phyloP scores from a whole-genome alignment of 2,113 vertebrate species.

The Acanthochromis polyacanthus region DNA sequence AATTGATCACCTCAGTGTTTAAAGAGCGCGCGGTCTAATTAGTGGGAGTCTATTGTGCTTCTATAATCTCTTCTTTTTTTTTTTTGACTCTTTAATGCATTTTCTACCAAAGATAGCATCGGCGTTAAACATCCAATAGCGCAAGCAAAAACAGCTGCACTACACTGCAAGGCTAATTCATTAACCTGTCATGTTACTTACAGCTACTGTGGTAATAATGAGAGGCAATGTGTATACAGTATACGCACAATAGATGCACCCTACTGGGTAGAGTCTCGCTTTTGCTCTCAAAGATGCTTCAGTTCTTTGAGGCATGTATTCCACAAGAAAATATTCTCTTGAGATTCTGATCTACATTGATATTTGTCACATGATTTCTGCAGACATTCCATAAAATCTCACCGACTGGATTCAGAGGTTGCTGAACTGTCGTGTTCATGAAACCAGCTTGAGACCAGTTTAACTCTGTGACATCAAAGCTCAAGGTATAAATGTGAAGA shows the following conservation, averaged over 20 bases:
- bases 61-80: slow-evolving; percentile 9
- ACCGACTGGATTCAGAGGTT: no score
- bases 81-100: slow-evolving; percentile 13
- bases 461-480: not conserved
- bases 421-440: not conserved
- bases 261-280: not conserved
- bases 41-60: slow-evolving; percentile 15
- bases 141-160: slow-evolving; percentile 28
- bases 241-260: not conserved
- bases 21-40: slow-evolving; percentile 32
- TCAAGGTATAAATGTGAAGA: not conserved
- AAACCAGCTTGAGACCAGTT: not conserved
- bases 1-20: slow-evolving; percentile 42
- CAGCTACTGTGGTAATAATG: slow-evolving; percentile 24
- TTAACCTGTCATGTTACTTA: slow-evolving; percentile 39
- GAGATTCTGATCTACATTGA: not conserved
- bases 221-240: not conserved
- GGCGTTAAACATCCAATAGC: slow-evolving; percentile 18
- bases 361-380: not conserved
- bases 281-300: not conserved
- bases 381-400: not conserved
- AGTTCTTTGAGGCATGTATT: no score
- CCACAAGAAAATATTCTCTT: not conserved
- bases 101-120: not conserved
- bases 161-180: slow-evolving; percentile 14